phyloP scores from a whole-genome alignment of 1,140 invertebrate genomes.

The Oryzaephilus surinamensis region DNA sequence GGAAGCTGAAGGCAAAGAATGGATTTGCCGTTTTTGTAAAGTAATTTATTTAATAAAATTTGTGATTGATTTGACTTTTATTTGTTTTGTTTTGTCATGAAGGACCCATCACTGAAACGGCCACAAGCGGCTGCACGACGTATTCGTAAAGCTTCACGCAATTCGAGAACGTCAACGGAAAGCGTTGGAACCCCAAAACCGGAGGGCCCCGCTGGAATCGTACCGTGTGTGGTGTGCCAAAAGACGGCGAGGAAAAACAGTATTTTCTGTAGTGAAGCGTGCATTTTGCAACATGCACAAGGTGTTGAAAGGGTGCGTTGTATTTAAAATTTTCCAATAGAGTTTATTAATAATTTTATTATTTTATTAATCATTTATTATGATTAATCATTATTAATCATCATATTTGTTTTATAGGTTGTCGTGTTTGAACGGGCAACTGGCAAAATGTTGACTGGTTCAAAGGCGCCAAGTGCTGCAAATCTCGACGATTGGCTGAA shows the following conservation, averaged over 20 bases:
- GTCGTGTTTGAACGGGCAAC: conserved; percentile 70
- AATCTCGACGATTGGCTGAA: conserved; percentile 75
- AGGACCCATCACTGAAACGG: conserved; percentile 30
- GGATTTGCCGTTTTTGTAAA: conserved; percentile 83
- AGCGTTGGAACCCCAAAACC: conserved; percentile 20
- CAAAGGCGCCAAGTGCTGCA: conserved; percentile 63
- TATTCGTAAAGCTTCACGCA: conserved; percentile 31
- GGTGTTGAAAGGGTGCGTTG: conserved; percentile 47
- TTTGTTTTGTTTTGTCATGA: conserved; percentile 2
- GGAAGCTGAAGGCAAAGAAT: conserved; percentile 80
- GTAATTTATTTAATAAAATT: conserved; percentile 37
- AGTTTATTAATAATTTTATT: conserved; percentile 1
- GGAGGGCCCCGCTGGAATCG: conserved; percentile 3
- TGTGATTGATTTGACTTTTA: not conserved
- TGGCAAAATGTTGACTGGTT: conserved; percentile 62
- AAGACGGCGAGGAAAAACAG: conserved; percentile 55
- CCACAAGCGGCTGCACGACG: conserved; percentile 31
- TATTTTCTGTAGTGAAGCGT: conserved; percentile 81
- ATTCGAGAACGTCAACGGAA: conserved; percentile 25
- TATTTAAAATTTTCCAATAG: not conserved
- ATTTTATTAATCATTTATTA: conserved; percentile 1
- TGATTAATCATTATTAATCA: not conserved
- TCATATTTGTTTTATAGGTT: conserved; percentile 17
- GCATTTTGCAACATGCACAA: conserved; percentile 75
- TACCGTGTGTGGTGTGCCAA: conserved; percentile 60